A percentile compares a stretch with the other conserved stretches of the same genome.
These are phyloP conservation scores for Saccostrea echinata DNA, from an alignment of 1,140 invertebrate species.

Conservation along the genomic window DNA sequence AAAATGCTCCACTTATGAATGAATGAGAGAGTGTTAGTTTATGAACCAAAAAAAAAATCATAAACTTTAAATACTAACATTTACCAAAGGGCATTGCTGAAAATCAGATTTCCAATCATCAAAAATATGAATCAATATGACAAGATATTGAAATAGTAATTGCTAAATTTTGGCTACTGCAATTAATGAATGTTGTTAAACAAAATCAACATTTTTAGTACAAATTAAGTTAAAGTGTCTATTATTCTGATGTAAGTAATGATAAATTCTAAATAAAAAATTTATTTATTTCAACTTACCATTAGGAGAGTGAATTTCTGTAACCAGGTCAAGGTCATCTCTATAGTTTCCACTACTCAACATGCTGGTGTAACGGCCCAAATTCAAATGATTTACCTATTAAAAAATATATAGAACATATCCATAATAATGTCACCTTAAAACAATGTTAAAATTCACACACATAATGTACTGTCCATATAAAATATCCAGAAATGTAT, in stretches of 20 bases:
- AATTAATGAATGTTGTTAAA: background rate
- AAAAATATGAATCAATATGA: background rate
- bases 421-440: no score
- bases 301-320: conserved; percentile 89
- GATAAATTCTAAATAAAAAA: no score
- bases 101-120: background rate
- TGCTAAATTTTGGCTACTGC: background rate
- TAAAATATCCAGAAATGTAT: no score
- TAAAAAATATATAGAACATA: no score
- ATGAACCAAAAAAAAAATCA: background rate
- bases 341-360: conserved; percentile 86
- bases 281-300: conserved; percentile 67
- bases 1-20: background rate
- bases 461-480: no score
- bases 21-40: background rate
- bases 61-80: background rate
- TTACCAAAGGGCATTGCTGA: conserved; percentile 28
- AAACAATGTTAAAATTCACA: no score
- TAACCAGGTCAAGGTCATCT: conserved; percentile 88
- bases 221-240: no score
- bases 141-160: background rate
- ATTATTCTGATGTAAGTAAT: no score
- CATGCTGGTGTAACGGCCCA: conserved; percentile 88
- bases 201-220: background rate
- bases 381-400: conserved; percentile 85